Evolutionary conservation across 2,888 invertebrate genomes (phyloP).

Genomic region (Hyalella azteca): DNA sequence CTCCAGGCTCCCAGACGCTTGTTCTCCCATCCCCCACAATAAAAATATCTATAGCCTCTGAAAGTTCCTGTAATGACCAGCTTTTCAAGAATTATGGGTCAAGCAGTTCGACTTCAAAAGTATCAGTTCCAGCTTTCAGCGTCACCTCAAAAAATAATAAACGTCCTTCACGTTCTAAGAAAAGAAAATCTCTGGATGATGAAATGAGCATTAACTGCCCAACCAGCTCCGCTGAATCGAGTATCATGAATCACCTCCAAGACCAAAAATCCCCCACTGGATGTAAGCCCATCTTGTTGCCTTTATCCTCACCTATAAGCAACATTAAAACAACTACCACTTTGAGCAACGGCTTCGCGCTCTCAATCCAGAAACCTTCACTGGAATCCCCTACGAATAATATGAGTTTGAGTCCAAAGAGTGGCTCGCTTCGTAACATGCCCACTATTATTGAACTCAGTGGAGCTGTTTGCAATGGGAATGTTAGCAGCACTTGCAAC

Average conservation of each 20-base stretch:
- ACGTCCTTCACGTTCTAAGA: background rate
- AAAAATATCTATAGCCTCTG: conserved; percentile 21
- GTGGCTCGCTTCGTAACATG: background rate
- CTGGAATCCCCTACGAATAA: background rate
- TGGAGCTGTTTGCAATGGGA: background rate
- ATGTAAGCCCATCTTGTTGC: background rate
- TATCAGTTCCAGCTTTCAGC: background rate
- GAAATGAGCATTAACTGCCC: background rate
- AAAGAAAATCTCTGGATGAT: conserved; percentile 17
- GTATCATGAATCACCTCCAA: background rate
- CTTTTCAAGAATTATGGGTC: background rate
- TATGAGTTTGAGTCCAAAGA: background rate
- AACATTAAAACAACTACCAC: background rate
- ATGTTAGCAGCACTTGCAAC: background rate
- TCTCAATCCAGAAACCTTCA: background rate
- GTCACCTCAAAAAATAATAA: conserved; percentile 7
- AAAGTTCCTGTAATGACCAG: background rate
- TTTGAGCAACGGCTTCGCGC: conserved; percentile 7
- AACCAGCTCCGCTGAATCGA: background rate
- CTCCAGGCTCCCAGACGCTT: background rate
- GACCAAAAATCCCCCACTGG: conserved; percentile 14
- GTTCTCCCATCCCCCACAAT: background rate
- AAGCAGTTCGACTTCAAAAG: background rate
- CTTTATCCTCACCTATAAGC: background rate
- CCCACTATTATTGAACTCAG: background rate